Base-by-base conservation (phyloP, 1,140 invertebrate species). In the Conus ventricosus region DNA sequence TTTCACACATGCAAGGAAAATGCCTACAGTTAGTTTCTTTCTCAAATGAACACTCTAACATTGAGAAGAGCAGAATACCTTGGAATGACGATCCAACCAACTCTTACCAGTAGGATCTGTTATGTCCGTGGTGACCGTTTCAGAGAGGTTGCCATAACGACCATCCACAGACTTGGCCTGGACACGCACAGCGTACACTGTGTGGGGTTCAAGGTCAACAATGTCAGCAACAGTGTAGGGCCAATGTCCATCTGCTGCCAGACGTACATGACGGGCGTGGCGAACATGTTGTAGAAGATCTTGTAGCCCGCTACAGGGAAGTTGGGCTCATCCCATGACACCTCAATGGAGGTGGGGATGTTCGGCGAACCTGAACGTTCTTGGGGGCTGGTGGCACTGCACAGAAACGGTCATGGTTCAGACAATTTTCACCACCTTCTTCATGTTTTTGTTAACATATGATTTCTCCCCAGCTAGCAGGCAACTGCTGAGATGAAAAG, bases 181-280 rank as follows among this genome's bases (percentile, higher is more conserved):
- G 0, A 99, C 98, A 5, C 98, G 97, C 85, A 99, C 97, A 7
- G 98, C 98, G 95, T 99, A 99, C 91, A 98, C 97, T 5, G 98
- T 97, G 94, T 97, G 97, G 91, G 97, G 97, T 92, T 99, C 98
- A 54, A 99, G 96, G 94, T 98, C 98, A 2, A 97, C 97, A 57
- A 99, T 95, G 93, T 99, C 98, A 1, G 91, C 92, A 11, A 93
- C 92, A n/a, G 93, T 94, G 75, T 93, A 93, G 6, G 94, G 17
- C 93, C 93, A 63, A 92, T 93, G 17, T 94, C 93, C n/a, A 93
- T 88, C 60, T 89, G 91, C 11, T 91, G 87, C 95, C 95, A 95
- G 5, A 91, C 85, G 53, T 92, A 92, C 89, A 94, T 92, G 88
- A 93, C 91, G 2, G 91, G 90, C 4, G 89, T 89, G 25, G 91